A percentile compares a stretch with the other conserved stretches of the same genome.
phyloP scores from a whole-genome alignment of 2,113 vertebrate species.

The Pongo abelii region DNA sequence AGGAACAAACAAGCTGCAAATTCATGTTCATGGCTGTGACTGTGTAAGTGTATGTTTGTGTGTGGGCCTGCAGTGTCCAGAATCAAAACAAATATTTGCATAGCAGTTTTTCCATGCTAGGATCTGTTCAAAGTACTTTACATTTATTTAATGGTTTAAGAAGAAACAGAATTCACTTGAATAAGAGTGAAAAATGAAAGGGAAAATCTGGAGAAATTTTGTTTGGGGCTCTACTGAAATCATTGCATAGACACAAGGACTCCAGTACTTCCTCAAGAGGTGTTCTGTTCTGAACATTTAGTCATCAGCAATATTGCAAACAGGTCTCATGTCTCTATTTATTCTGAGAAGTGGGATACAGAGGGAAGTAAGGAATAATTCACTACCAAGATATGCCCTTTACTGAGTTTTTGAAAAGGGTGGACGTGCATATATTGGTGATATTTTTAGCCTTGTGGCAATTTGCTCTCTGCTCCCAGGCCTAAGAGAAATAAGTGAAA shows the following conservation, averaged over 20 bases:
- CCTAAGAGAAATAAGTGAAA: neutral
- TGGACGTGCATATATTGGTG: neutral
- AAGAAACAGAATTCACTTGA: neutral
- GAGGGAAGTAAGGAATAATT: neutral
- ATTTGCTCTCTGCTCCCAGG: neutral
- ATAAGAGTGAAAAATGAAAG: neutral
- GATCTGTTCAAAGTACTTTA: neutral
- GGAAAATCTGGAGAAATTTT: neutral
- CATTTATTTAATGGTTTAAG: neutral
- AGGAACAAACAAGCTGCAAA: neutral
- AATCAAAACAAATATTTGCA: neutral
- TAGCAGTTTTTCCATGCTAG: neutral
- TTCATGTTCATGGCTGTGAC: neutral
- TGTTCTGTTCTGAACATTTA: neutral
- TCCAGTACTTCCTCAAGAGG: neutral
- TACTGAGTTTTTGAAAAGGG: neutral
- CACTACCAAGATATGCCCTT: neutral
- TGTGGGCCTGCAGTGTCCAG: no score
- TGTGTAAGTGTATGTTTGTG: neutral
- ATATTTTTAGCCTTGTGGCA: neutral
- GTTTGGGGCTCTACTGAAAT: neutral
- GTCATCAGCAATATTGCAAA: neutral
- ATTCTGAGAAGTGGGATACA: neutral
- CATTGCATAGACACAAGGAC: neutral
- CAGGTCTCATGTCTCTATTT: fast-evolving